Percentiles rank a stretch among this genome's conserved stretches.
phyloP scores from a whole-genome alignment of 2,888 invertebrate genomes.

The Synergus japonicus region DNA sequence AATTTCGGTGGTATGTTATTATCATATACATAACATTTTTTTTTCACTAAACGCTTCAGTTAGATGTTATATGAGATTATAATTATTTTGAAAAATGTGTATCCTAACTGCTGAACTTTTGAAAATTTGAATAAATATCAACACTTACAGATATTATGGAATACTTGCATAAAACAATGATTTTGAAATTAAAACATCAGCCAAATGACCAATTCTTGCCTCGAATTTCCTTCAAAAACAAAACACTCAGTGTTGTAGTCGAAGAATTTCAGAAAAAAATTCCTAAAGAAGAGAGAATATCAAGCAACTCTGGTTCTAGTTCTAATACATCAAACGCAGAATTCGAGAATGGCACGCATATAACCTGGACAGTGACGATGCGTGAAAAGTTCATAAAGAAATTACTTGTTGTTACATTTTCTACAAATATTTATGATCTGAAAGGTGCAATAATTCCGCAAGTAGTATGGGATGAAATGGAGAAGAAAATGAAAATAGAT shows the following conservation, averaged over 20 bases:
- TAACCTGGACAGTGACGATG: conserved; percentile 60
- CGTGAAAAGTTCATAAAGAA: conserved; percentile 60
- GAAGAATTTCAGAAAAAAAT: neutral
- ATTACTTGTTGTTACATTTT: conserved; percentile 61
- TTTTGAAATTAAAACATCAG: conserved; percentile 18
- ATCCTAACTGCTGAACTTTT: neutral
- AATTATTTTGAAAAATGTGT: no score
- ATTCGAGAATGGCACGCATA: neutral
- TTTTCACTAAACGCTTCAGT: no score
- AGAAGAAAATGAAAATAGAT: conserved; percentile 59
- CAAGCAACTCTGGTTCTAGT: neutral
- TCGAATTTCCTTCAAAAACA: conserved; percentile 5
- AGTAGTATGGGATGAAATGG: conserved; percentile 68
- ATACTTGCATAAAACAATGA: conserved; percentile 35
- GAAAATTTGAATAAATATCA: neutral
- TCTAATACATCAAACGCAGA: neutral
- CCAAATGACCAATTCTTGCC: conserved; percentile 37
- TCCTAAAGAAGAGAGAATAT: neutral
- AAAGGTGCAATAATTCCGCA: conserved; percentile 65
- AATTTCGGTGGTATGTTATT: conserved; percentile 50
- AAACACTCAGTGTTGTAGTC: neutral
- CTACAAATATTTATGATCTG: conserved; percentile 61
- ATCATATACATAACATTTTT: neutral
- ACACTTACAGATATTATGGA: neutral
- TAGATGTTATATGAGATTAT: no score